Evolutionary conservation across 2,888 invertebrate genomes (phyloP).

Genomic region (Patella caerulea): DNA sequence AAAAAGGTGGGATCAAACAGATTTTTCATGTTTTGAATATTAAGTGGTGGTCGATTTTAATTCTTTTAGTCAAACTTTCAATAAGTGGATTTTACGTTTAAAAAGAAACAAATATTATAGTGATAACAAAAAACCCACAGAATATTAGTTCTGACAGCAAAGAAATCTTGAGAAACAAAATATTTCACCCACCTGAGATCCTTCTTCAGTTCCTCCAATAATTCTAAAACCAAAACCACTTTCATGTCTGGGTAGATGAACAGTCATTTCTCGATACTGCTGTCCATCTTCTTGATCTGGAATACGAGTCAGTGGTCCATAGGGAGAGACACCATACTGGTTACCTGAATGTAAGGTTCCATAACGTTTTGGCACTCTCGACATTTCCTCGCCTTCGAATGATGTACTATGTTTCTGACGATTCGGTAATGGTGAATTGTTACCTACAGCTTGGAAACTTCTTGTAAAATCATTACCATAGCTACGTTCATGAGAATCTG

Average conservation of each 20-base stretch:
- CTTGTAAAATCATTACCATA: slow-evolving; percentile 38
- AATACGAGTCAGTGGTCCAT: slow-evolving; percentile 34
- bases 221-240: slow-evolving; percentile 98
- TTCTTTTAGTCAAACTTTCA: too few relatives aligned
- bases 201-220: slow-evolving; percentile 97
- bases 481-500: slow-evolving; percentile 37
- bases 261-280: slow-evolving; percentile 77
- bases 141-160: too few relatives aligned
- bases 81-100: too few relatives aligned
- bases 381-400: slow-evolving; percentile 76
- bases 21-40: too few relatives aligned
- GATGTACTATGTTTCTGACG: slow-evolving; percentile 75
- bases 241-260: slow-evolving; percentile 89
- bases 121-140: too few relatives aligned
- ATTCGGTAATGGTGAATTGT: slow-evolving; percentile 51
- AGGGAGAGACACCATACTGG: slow-evolving; percentile 44
- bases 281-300: slow-evolving; percentile 44
- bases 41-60: too few relatives aligned
- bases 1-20: too few relatives aligned
- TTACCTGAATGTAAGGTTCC: slow-evolving; percentile 45
- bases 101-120: too few relatives aligned
- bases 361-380: slow-evolving; percentile 55
- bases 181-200: slow-evolving; percentile 81
- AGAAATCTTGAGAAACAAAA: too few relatives aligned
- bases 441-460: slow-evolving; percentile 17